These are phyloP conservation scores for Lagenorhynchus albirostris DNA, from an alignment of 2,113 vertebrate genomes.

Conservation along the genomic window DNA sequence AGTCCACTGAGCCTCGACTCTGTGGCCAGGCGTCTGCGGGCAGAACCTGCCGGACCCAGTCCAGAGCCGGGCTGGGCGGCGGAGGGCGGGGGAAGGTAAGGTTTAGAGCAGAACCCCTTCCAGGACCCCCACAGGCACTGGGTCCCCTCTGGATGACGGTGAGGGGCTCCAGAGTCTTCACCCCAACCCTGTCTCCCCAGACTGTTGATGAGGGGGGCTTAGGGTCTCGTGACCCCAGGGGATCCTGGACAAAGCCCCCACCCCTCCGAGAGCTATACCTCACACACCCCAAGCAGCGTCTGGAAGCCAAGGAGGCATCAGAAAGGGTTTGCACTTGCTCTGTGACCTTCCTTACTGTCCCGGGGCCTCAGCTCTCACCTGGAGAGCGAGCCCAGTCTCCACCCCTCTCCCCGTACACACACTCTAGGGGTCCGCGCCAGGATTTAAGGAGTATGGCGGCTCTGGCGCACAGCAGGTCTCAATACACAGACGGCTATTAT, in stretches of 20 bases:
- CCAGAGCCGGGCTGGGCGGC: fast-evolving
- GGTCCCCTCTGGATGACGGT: background rate
- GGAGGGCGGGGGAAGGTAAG: background rate
- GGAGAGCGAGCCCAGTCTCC: background rate
- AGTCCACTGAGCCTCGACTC: background rate
- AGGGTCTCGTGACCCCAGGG: background rate
- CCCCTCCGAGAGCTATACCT: fast-evolving
- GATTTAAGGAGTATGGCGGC: background rate
- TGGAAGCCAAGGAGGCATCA: background rate
- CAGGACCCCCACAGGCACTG: background rate
- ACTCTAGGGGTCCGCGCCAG: background rate
- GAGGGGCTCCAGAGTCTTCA: background rate
- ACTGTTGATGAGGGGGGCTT: background rate
- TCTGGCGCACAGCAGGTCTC: background rate
- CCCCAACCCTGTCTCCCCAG: background rate
- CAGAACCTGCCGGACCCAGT: background rate
- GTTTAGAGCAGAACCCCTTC: background rate
- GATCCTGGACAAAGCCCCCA: background rate
- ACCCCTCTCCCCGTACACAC: background rate
- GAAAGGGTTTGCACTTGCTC: background rate
- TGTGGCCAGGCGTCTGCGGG: background rate
- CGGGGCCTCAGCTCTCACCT: background rate
- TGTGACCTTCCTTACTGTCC: background rate
- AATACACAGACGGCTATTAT: background rate
- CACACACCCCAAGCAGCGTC: fast-evolving